Base-by-base conservation (phyloP, 2,888 invertebrate genomes). In the Epinotia bilunana region DNA sequence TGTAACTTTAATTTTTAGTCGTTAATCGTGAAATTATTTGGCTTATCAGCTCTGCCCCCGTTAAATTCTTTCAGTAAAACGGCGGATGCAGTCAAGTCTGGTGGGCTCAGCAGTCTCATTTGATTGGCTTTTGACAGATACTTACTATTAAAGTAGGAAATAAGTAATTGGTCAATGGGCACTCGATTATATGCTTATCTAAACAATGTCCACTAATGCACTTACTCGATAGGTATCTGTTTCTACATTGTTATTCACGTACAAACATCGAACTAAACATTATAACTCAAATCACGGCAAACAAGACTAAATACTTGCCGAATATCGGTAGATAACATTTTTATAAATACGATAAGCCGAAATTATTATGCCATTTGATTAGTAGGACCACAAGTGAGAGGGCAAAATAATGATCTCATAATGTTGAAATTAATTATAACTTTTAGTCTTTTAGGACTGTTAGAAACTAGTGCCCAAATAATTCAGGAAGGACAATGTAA, bases 401-500 rank as follows among this genome's bases (percentile, higher is more conserved):
- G 69, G 69, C 43, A 75, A 73, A 83, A 86, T 78, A 77, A 91
- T 91, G 91, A 88, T 88, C 81, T 85, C 83, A 88, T 83, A 78
- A 91, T 90, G 88, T 82, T 76, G 61, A 86, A 83, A 77, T 79
- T 83, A 77, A 79, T 82, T 75, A 70, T 91, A 84, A 81, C 89
- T 80, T 78, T 90, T 80, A 83, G 84, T 81, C 74, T 87, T 13
- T 12, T 87, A 69, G 86, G 87, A 81, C 80, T 88, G 46, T 76
- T 90, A 58, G 80, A 83, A 77, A 84, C 87, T 86, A 84, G 83
- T 61, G 89, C 86, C 61, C 91, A 91, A 76, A 79, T 90, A 18
- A 73, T 90, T 43, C 89, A 90, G 76, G 23, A 80, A 76, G 90
- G 90, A 84, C 89, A 87, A 67, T 93, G 93, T 77, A 76, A 89